Percentiles rank a stretch among this genome's conserved stretches.
phyloP scores from a whole-genome alignment of 30 jellyfish, hydroid and myxozoan species.

The Aurelia sp. region DNA sequence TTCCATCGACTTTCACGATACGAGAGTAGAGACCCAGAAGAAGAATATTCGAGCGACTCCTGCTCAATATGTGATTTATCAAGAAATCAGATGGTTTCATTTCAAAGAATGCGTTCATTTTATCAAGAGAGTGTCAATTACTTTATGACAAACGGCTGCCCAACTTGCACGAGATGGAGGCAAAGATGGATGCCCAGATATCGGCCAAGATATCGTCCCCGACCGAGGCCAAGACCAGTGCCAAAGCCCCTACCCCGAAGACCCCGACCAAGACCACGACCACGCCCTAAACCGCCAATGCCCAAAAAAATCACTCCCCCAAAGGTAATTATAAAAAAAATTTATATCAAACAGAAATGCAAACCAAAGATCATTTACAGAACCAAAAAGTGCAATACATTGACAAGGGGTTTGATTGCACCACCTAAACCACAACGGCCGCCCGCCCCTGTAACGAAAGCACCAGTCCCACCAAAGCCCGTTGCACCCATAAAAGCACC shows the following conservation, averaged over 20 bases:
- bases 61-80: too few species aligned
- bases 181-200: background rate
- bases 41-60: too few species aligned
- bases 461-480: background rate
- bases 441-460: background rate
- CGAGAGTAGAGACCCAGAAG: too few species aligned
- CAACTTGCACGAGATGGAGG: background rate
- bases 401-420: background rate
- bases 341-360: background rate
- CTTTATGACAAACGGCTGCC: conserved; percentile 4
- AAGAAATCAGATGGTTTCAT: too few species aligned
- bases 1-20: too few species aligned
- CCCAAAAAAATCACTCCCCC: too few species aligned
- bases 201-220: too few species aligned
- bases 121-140: conserved; percentile 7
- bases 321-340: background rate
- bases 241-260: too few species aligned
- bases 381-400: background rate
- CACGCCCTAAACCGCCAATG: too few species aligned
- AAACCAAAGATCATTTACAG: conserved; percentile 4
- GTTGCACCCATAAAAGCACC: background rate
- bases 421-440: conserved; percentile 7
- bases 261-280: too few species aligned
- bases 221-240: too few species aligned
- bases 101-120: background rate